A percentile compares a stretch with the other conserved stretches of the same genome.
These are phyloP conservation scores for Percopsis omiscomaycus DNA, from an alignment of 2,797 vertebrate genomes.

Conservation along the genomic window DNA sequence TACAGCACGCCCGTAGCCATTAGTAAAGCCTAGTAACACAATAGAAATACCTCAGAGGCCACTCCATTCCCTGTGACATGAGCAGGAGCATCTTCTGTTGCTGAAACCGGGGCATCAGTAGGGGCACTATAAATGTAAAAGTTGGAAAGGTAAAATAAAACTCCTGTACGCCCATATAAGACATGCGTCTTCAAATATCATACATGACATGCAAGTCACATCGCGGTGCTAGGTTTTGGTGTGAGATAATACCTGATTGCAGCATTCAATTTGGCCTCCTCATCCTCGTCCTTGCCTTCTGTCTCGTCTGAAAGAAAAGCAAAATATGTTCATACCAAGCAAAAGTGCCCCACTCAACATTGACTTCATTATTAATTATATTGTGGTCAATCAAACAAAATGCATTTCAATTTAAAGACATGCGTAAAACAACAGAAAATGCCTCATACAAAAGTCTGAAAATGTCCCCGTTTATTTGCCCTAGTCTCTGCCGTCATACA, in stretches of 20 bases:
- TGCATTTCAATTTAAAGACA: too few species aligned
- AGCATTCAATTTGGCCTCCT: conserved; percentile 81
- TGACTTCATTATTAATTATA: too few species aligned
- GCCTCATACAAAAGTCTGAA: too few species aligned
- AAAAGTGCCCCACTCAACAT: background rate
- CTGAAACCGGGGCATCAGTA: conserved; percentile 61
- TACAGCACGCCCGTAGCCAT: too few species aligned
- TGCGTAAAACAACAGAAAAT: too few species aligned
- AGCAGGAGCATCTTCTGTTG: conserved; percentile 79
- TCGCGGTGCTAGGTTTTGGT: background rate
- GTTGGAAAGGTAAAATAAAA: conserved; percentile 3
- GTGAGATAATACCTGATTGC: conserved; percentile 64
- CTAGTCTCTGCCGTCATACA: too few species aligned
- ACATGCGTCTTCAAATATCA: conserved; percentile 1
- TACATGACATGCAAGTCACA: background rate
- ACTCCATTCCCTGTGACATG: conserved; percentile 85
- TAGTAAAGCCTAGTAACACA: background rate
- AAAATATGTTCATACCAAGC: background rate
- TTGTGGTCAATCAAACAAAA: too few species aligned
- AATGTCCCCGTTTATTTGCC: too few species aligned
- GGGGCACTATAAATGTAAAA: conserved; percentile 40
- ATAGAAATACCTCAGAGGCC: conserved; percentile 81
- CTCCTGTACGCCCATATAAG: background rate
- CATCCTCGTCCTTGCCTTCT: conserved; percentile 89
- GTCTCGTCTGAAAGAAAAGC: conserved; percentile 85